These are phyloP conservation scores for Bradypodion ventrale DNA, from an alignment of 2,797 vertebrate genomes.

Conservation along the genomic window DNA sequence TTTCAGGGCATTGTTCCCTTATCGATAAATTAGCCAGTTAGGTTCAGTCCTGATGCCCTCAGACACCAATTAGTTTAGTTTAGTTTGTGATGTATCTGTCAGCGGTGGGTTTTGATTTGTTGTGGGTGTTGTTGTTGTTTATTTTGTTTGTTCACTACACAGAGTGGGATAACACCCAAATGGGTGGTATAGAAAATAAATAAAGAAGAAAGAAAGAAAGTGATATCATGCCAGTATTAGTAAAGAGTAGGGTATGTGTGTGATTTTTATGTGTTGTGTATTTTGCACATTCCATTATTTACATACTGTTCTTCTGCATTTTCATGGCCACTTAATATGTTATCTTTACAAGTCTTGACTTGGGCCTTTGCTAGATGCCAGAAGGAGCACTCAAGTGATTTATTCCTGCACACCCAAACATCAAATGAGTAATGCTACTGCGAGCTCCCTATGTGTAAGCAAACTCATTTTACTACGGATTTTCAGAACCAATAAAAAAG, in stretches of 20 bases:
- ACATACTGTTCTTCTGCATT: conserved; percentile 40
- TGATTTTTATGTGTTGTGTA: neutral
- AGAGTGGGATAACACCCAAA: no score
- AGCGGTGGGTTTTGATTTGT: no score
- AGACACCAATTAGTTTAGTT: no score
- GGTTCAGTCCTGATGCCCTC: no score
- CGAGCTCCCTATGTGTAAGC: conserved; percentile 66
- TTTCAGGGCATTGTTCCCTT: no score
- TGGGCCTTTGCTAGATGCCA: conserved; percentile 61
- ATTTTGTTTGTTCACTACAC: no score
- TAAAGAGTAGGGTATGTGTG: neutral
- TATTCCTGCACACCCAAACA: conserved; percentile 65
- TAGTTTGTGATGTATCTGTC: no score
- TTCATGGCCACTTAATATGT: conserved; percentile 53
- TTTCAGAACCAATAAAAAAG: conserved; percentile 73
- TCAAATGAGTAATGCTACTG: conserved; percentile 69
- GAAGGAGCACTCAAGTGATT: conserved; percentile 63
- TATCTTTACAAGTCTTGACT: conserved; percentile 65
- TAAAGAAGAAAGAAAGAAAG: neutral
- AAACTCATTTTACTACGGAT: conserved; percentile 70
- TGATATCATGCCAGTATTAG: neutral
- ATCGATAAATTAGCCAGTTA: no score
- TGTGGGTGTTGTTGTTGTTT: no score
- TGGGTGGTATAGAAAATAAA: no score
- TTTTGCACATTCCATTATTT: conserved; percentile 23